Evolutionary conservation across 2,113 vertebrate species (phyloP), one percentile per base, ranked within the genome.

Genomic region (Syngnathus typhle): DNA sequence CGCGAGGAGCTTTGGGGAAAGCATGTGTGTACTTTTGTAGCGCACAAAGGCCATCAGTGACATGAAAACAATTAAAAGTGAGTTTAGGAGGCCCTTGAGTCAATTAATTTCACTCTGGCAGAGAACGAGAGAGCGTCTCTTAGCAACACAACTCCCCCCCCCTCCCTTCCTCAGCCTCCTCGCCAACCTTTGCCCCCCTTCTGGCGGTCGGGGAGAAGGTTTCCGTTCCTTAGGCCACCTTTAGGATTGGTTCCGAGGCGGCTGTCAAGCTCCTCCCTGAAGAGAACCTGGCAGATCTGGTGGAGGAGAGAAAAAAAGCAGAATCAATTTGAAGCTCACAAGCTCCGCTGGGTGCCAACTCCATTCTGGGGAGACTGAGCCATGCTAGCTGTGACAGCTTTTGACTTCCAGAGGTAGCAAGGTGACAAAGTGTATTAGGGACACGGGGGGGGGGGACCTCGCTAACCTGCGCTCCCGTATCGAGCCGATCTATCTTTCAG

Each of bases 341-440:
- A 92, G 92, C 92, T 94, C 93, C 94, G 93, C 91, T 95, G 94
- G 93, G 93, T 94, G 93, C 93, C 95, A 93, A 91, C 95, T 93
- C 93, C 92, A 94, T 94, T 97, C 93, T 90, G 91, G 94, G 94
- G 92, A 93, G 88, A 82, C 90, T 93, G 93, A 95, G 91, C 92
- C 93, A 94, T 93, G 94, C 92, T 92, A 85, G 92, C 93, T 92
- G 90, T 94, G 94, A 96, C 94, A 94, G 92, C 92, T 92, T 95
- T 92, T 93, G 95, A 95, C 94, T 95, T 94, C 90, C 88, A 87
- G 95, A 96, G 94, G 95, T 93, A 94, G 95, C 94, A 93, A 95
- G 95, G 95, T 98, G 96, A 98, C 95, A 95, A 94, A 98, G 92
- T 95, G 94, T 89, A 97, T 99, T 95, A 97, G 88, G 90, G 89